phyloP scores from a whole-genome alignment of 2,113 vertebrate species.

The Rhombomys opimus region DNA sequence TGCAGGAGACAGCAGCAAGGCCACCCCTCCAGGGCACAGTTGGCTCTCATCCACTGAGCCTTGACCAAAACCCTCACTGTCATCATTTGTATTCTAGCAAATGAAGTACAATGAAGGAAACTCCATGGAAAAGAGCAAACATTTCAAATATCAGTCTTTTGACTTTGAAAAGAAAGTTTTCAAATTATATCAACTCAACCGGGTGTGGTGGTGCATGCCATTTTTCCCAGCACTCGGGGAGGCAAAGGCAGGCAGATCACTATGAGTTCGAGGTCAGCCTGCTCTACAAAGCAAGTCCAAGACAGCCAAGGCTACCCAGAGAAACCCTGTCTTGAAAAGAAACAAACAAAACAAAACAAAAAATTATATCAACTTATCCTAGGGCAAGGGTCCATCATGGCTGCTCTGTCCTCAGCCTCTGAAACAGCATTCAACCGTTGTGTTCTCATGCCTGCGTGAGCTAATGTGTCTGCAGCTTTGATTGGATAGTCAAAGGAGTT shows the following conservation, averaged over 20 bases:
- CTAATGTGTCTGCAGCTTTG: not conserved
- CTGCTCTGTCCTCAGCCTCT: not conserved
- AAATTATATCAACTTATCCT: not conserved
- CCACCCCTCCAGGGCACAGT: not conserved
- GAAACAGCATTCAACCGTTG: not conserved
- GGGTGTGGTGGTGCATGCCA: too few relatives aligned
- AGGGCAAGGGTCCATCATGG: not conserved
- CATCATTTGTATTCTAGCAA: not conserved
- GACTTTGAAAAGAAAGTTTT: conserved; percentile 14
- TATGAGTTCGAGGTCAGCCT: too few relatives aligned
- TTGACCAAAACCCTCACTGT: not conserved
- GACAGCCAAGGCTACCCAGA: too few relatives aligned
- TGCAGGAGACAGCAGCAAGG: not conserved
- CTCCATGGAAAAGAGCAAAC: not conserved
- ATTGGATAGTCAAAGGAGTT: not conserved
- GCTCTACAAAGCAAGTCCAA: too few relatives aligned
- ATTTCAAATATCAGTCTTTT: not conserved
- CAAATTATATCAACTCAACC: not conserved
- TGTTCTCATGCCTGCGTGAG: not conserved
- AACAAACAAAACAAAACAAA: too few relatives aligned
- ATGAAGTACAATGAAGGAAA: not conserved
- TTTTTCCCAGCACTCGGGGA: too few relatives aligned
- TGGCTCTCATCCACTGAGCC: not conserved
- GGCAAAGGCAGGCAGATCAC: too few relatives aligned
- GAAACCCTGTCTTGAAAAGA: not conserved